phyloP scores from a whole-genome alignment of 2,888 invertebrate genomes.

The Cheilosia variabilis region DNA sequence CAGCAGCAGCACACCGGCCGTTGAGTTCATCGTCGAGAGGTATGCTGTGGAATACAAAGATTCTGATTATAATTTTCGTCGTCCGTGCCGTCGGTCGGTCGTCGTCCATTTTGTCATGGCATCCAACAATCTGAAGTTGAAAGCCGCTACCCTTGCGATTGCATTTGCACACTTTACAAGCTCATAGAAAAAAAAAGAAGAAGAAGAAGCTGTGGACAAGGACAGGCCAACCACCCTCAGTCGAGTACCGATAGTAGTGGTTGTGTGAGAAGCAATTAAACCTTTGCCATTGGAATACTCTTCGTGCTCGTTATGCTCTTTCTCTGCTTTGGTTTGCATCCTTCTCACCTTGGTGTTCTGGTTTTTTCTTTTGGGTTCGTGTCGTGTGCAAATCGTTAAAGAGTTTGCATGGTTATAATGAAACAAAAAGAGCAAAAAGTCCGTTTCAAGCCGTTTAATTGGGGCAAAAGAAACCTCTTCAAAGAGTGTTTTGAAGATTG shows the following conservation, averaged over 20 bases:
- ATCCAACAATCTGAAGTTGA: conserved; percentile 48
- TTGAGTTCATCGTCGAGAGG: conserved; percentile 58
- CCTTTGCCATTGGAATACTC: conserved; percentile 45
- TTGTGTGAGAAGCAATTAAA: conserved; percentile 69
- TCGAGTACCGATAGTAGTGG: background rate
- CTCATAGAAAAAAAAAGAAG: background rate
- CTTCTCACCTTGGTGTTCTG: conserved; percentile 38
- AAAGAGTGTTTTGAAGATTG: conserved; percentile 40
- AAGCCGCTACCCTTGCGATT: conserved; percentile 59
- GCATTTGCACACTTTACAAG: conserved; percentile 66
- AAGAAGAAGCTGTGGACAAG: conserved; percentile 23
- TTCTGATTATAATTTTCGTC: conserved; percentile 70
- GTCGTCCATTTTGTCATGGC: conserved; percentile 19
- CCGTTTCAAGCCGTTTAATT: conserved; percentile 26
- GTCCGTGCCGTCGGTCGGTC: conserved; percentile 16
- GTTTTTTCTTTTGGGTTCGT: background rate
- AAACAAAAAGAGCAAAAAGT: background rate
- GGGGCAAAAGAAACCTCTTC: conserved; percentile 23
- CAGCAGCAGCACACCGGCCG: background rate
- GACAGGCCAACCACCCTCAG: background rate
- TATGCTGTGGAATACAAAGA: conserved; percentile 70
- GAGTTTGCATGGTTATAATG: conserved; percentile 25
- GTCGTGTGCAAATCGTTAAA: conserved; percentile 41
- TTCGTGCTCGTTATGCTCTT: conserved; percentile 58
- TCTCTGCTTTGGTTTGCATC: conserved; percentile 32